Base-by-base conservation (phyloP, 1,140 invertebrate species). In the Bombus huntii region DNA sequence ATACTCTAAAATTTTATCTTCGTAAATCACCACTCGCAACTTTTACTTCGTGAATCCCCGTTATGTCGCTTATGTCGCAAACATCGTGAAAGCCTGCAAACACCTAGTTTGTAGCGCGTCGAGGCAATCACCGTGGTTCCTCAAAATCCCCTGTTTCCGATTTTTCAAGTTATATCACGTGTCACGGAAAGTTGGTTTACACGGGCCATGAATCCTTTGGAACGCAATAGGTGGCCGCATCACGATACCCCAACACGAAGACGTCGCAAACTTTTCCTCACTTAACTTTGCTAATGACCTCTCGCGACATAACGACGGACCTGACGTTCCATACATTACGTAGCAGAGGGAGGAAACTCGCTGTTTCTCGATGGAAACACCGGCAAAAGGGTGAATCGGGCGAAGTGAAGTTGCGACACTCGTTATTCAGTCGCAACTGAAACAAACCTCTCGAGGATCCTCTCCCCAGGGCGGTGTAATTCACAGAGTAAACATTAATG, bases 311-410 rank as follows among this genome's bases (percentile, higher is more conserved):
- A 90, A 90, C 87, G 88, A 90, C 85, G 84, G 75, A 77, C 88
- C 84, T 90, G 88, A 88, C 88, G 84, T 74, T 81, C 88, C 88
- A 90, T 90, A 90, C 88, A 90, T 90, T 90, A 90, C 57, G 31
- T 6, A 25, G n/a, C 44, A 13, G 44, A 57, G 78, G 37, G 83
- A 57, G 78, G 62, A 18, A 18, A 15, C 66, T 31, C 25, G 77
- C 66, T 39, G 68, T 62, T 85, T 28, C 76, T 47, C 76, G 76
- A 72, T 66, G 68, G 77, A 74, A 85, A 80, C 39, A 59, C 57
- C 57, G 70, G n/a, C 83, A n/a, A 74, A 66, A 81, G 83, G 78
- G 83, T 81, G 78, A 74, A 85, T 81, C 68, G 71, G 65, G 57
- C 44, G 34, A 59, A 81, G 83, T 85, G 34, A 81, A 85, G 83